These are phyloP conservation scores for Drosophila histrio DNA, from an alignment of 2,888 invertebrate genomes.

Conservation along the genomic window DNA sequence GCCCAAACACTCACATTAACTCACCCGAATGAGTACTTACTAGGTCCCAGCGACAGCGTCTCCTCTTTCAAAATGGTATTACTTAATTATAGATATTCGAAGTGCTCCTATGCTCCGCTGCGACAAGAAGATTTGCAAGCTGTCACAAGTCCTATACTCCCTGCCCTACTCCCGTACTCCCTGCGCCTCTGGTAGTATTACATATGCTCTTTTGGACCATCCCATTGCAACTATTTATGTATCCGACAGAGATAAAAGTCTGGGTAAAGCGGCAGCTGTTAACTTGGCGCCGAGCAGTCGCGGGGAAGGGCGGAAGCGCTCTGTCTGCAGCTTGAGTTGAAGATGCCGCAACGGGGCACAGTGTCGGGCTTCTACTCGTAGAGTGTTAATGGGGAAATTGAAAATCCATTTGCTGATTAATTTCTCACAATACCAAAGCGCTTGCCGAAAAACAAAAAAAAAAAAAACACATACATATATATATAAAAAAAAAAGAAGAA, in stretches of 20 bases:
- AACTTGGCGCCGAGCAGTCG: constrained; percentile 5
- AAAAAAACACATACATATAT: constrained; percentile 12
- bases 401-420: constrained; percentile 78
- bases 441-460: constrained; percentile 40
- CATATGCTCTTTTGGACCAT: constrained; percentile 30
- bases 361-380: constrained; percentile 4
- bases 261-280: neutral
- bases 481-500: constrained; percentile 16
- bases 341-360: constrained; percentile 33
- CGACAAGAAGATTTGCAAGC: constrained; percentile 70
- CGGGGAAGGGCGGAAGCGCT: neutral
- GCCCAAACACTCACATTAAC: constrained; percentile 25
- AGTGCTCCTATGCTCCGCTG: constrained; percentile 24
- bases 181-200: constrained; percentile 11
- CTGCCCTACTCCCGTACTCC: neutral
- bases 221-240: constrained; percentile 26
- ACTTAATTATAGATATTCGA: constrained; percentile 71
- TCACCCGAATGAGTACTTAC: neutral
- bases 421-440: constrained; percentile 58
- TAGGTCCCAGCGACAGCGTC: neutral
- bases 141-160: constrained; percentile 39
- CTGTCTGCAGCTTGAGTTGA: constrained; percentile 13
- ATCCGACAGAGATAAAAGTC: neutral
- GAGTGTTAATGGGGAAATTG: constrained; percentile 75
- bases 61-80: constrained; percentile 41